Evolutionary conservation across 2,888 invertebrate genomes (phyloP), one percentile per base, ranked within the genome.

Genomic region (Portevinia maculata): DNA sequence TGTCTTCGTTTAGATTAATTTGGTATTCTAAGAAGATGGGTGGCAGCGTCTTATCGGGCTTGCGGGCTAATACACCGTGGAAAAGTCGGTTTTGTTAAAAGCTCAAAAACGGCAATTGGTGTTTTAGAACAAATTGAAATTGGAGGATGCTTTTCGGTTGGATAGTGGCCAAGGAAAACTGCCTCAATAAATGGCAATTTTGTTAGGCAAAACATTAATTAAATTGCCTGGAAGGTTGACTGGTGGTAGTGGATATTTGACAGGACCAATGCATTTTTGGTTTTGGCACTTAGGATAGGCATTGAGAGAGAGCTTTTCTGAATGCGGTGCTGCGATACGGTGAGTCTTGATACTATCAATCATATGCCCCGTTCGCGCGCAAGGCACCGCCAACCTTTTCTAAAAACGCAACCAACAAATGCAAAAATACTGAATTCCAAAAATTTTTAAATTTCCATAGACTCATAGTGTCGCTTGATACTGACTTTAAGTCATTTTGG

Each of bases 1-100:
- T 81, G 81, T 75, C 70, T 81, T 81, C 75, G 75, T 81, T 81
- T 70, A 75, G 75, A 81, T 75, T 81, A 75, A 81, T 81, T 81
- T 81, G 59, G 75, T 70, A 81, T 81, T 75, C 73, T 44, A 60
- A 53, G 75, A 62, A 53, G 59, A 65, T 65, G 59, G 74, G 69
- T 57, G 73, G 74, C 79, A 74, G 53, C 65, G 75, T 65, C 65
- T 75, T 81, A 60, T 75, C 75, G 46, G 11, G 46, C 53, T 59
- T 75, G 70, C 70, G 59, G 37, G 7, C 5, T n/a, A n/a, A n/a
- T 30, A n/a, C 13, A 39, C n/a, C 13, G 17, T 41, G 53, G 62
- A 78, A 70, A 64, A 64, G 52, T 65, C 59, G 37, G 59, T 60
- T 71, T 79, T 71, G 79, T 60, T 67, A 69, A n/a, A 19, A 15